Evolutionary conservation across 1,140 invertebrate species (phyloP), one percentile per base, ranked within the genome.

Genomic region (Zaprionus camerounensis): DNA sequence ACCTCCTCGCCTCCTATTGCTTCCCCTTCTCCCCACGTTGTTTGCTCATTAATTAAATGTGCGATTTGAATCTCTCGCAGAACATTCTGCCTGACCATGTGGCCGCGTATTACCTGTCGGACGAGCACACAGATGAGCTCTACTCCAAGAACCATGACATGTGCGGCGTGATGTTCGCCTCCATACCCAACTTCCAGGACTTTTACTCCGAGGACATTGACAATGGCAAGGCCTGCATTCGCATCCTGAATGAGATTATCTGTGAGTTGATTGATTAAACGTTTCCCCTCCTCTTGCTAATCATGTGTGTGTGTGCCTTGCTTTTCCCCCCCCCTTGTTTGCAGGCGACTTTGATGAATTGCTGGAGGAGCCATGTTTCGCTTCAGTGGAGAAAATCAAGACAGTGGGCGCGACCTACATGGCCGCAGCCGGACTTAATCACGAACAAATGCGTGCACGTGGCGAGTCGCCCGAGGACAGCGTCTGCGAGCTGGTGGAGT

Each of bases 141-240:
- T 99, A 99, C 93, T 98, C 98, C 13, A 97, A 99, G 91, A 97
- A 96, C 76, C 96, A 98, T 61, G 96, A 97, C 73, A 96, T 97
- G 92, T 98, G 99, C 31, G 98, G 98, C 2, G 98, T 99, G 0
- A 97, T 99, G 95, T 99, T 99, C 93, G 99, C 98, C 9, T 98
- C 98, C 46, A 99, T 99, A 73, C 98, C 99, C 3, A 99, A 99
- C 94, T 99, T 99, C 93, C 98, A 98, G 38, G 98, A 99, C 92
- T 99, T 99, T 93, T 99, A 99, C 94, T 99, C 98, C 1, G 98
- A 99, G 93, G 98, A 98, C 93, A 97, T 98, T 53, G 98, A 98
- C 93, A 98, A 98, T 92, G 99, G 99, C 49, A 96, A 99, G 91
- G 99, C 99, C 92, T 99, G 98, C 93, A 99, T 99, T 91, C 94